Conservation (phyloP, 2,888 invertebrate genomes). For the Drosophila siamana region DNA sequence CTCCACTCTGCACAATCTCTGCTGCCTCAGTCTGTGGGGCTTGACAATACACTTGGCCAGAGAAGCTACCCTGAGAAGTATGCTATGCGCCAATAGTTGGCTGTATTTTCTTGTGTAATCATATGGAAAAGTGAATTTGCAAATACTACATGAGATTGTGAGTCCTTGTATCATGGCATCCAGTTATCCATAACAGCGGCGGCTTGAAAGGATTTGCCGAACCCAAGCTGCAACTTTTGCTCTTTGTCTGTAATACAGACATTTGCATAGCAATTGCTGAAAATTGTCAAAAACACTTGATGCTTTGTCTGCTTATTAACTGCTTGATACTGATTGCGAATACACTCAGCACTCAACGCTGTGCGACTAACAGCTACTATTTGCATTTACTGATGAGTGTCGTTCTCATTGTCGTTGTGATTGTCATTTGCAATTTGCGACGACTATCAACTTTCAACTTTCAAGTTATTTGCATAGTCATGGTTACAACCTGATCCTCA, state of each 20-base stretch:
- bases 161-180: constrained; percentile 50
- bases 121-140: constrained; percentile 81
- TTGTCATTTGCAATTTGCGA: constrained; percentile 58
- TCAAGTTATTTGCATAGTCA: constrained; percentile 74
- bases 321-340: constrained; percentile 48
- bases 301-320: constrained; percentile 71
- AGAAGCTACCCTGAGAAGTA: constrained; percentile 30
- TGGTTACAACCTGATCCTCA: constrained; percentile 59
- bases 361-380: constrained; percentile 55
- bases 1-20: constrained; percentile 35
- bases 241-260: constrained; percentile 31
- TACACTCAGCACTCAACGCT: constrained; percentile 36
- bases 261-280: constrained; percentile 67
- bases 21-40: no score
- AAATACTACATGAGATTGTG: constrained; percentile 74
- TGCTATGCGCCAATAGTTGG: constrained; percentile 67
- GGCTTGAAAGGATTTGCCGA: constrained; percentile 52
- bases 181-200: constrained; percentile 56
- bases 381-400: constrained; percentile 69
- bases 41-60: no score
- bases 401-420: constrained; percentile 22
- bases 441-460: constrained; percentile 61
- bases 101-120: constrained; percentile 78
- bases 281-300: constrained; percentile 43
- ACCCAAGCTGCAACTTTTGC: constrained; percentile 35